A percentile compares a stretch with the other conserved stretches of the same genome.
Conservation (phyloP, 53 echinoderm and acorn worm genomes). For the Glandiceps talaboti region DNA sequence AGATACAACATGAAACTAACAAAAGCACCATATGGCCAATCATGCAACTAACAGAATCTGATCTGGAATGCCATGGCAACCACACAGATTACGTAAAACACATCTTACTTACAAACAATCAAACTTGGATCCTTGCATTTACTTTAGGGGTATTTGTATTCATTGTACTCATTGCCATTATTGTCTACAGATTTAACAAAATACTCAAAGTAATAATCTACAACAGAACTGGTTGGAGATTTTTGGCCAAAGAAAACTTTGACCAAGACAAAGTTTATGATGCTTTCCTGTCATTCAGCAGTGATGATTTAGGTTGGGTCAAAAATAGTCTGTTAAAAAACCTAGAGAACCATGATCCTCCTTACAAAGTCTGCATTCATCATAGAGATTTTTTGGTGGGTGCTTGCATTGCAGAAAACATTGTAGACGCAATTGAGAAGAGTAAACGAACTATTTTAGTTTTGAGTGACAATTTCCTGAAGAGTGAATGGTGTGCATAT, state of each 20-base stretch:
- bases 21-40: constrained; percentile 2
- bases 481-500: constrained; percentile 61
- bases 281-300: constrained; percentile 61
- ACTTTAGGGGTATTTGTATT: constrained; percentile 8
- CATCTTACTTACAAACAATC: not conserved
- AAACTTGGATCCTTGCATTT: constrained; percentile 3
- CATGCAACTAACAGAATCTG: not conserved
- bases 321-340: constrained; percentile 28
- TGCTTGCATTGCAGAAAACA: constrained; percentile 49
- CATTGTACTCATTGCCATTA: not conserved
- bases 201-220: constrained; percentile 35
- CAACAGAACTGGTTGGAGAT: constrained; percentile 10
- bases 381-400: constrained; percentile 62
- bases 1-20: constrained; percentile 7
- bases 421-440: constrained; percentile 39
- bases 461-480: constrained; percentile 40
- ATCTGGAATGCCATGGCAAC: not conserved
- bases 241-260: constrained; percentile 17
- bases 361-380: constrained; percentile 35
- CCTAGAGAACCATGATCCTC: constrained; percentile 30
- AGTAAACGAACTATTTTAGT: constrained; percentile 42
- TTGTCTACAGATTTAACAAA: constrained; percentile 9
- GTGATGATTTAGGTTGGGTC: constrained; percentile 39
- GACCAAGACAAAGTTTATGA: constrained; percentile 25
- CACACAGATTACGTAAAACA: not conserved